Base-by-base conservation (phyloP, 2,888 invertebrate species). In the Eupithecia pulchellata region DNA sequence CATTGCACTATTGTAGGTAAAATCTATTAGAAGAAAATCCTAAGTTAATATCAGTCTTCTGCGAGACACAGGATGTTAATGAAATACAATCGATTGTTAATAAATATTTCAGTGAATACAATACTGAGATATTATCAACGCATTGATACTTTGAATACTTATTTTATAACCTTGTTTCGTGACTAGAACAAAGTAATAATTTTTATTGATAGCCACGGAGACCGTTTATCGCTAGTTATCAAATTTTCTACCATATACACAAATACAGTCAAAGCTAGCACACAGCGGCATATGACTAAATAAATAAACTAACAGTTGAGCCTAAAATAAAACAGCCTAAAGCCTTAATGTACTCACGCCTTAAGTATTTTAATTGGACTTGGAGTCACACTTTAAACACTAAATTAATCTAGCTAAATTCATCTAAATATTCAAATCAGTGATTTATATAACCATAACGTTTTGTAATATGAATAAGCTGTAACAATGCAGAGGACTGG, bases 111-210 rank as follows among this genome's bases (percentile, higher is more conserved):
- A 20, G 52, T 52, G 52, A 52, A 52, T 25, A 25, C 11, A 25
- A 52, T 52, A 52, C 52, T 52, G 52, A 52, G 25, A 52, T 25
- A 25, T 52, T 20, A 20, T 47, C 47, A 47, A 30, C 58, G 20
- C 55, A 36, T 47, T 17, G 42, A 20, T 66, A 55, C 25, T 55
- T 62, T 55, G 36, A 30, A 65, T 63, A 52, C 27, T 1, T 39
- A 47, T 65, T 64, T 68, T 66, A 14, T 60, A 62, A 55, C 32
- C 65, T 25, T 66, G 73, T 73, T 77, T 82, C 83, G 82, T 90
- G 91, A 92, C 91, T 92, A 91, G 91, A 90, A 81, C 84, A 83
- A 81, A 79, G 74, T 77, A 77, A 73, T 78, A 77, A 78, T 68
- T 88, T 89, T 52, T 13, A 25, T 20, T 52, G 20, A 42, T 71